These are phyloP conservation scores for Brachionichthys hirsutus DNA, from an alignment of 2,113 vertebrate species.

Conservation along the genomic window DNA sequence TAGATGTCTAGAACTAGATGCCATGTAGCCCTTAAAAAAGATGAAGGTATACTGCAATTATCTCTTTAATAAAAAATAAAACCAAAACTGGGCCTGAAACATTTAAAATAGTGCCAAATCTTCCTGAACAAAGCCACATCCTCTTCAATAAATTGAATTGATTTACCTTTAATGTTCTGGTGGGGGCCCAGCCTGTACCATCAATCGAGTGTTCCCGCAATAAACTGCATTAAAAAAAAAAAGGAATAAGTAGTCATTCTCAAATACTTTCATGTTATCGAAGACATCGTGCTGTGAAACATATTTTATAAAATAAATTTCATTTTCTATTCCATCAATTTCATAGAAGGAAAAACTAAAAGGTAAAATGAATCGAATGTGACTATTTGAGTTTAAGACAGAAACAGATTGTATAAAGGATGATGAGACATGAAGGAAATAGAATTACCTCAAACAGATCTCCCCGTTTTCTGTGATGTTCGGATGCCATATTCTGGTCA, in stretches of 20 bases:
- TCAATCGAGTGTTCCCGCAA: conserved; percentile 97
- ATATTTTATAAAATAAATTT: too few species aligned
- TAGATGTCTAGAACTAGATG: too few species aligned
- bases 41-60: too few species aligned
- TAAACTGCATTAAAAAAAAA: conserved; percentile 78
- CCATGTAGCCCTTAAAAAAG: too few species aligned
- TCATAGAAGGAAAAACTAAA: too few species aligned
- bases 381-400: neutral
- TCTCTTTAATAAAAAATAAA: too few species aligned
- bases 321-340: too few species aligned
- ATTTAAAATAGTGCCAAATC: too few species aligned
- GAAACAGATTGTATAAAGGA: neutral
- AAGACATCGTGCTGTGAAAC: neutral
- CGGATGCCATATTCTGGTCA: conserved; percentile 98
- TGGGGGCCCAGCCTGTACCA: conserved; percentile 98
- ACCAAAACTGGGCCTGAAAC: too few species aligned
- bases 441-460: conserved; percentile 93
- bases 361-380: too few species aligned
- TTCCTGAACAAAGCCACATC: too few species aligned
- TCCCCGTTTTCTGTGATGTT: conserved; percentile 98
- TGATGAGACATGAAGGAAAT: neutral
- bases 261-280: neutral
- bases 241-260: neutral
- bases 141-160: neutral
- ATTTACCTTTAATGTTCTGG: conserved; percentile 94